phyloP scores from a whole-genome alignment of 2,888 invertebrate species.

The Ochropleura leucogaster region DNA sequence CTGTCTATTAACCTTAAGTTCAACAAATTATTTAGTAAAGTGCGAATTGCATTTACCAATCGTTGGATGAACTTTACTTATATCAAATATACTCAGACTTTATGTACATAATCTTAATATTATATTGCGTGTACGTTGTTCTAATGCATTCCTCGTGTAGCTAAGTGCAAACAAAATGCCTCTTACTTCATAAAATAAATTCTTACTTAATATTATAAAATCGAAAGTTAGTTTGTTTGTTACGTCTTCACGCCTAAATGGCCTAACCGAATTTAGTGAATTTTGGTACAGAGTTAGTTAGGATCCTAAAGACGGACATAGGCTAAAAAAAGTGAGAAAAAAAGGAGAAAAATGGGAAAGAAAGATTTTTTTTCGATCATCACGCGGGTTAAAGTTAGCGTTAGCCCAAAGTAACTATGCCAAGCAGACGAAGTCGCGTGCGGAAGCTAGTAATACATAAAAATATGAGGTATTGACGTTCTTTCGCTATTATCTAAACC shows the following conservation, averaged over 20 bases:
- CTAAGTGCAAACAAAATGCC: slow-evolving; percentile 30
- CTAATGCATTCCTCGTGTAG: slow-evolving; percentile 16
- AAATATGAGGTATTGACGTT: slow-evolving; percentile 2
- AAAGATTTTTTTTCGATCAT: too few species aligned
- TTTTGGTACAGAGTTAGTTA: too few species aligned
- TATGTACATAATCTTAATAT: slow-evolving; percentile 37
- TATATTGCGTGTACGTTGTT: slow-evolving; percentile 18
- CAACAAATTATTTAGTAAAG: slow-evolving; percentile 18
- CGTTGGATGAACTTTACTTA: slow-evolving; percentile 39
- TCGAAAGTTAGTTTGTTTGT: too few species aligned
- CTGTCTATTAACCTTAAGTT: slow-evolving; percentile 20
- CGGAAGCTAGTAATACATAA: neutral
- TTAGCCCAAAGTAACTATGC: too few species aligned
- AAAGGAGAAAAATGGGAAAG: too few species aligned
- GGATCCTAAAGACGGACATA: too few species aligned
- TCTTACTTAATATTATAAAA: too few species aligned
- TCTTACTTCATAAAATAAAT: slow-evolving; percentile 24
- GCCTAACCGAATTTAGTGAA: too few species aligned
- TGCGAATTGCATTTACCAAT: slow-evolving; percentile 31
- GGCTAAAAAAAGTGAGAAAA: too few species aligned
- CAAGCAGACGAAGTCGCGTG: too few species aligned
- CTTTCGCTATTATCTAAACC: neutral
- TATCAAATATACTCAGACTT: slow-evolving; percentile 25
- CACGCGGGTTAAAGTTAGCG: too few species aligned
- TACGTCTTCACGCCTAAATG: too few species aligned